Evolutionary conservation across 2,888 invertebrate genomes (phyloP).

Genomic region (Drosophila emarginata): DNA sequence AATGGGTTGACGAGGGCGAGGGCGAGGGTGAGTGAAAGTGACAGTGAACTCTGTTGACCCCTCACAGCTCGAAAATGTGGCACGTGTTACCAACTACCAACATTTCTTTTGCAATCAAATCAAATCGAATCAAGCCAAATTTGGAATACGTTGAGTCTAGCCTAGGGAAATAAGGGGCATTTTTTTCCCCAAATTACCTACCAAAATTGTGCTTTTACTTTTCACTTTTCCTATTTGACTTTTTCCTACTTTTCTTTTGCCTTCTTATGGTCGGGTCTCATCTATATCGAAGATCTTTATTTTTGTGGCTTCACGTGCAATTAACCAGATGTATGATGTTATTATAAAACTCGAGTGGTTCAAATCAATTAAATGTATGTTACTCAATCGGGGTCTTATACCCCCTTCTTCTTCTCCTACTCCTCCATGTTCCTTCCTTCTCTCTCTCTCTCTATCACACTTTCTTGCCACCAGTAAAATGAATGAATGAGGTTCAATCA

Average conservation of each 20-base stretch:
- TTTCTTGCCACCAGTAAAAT: not conserved
- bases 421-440: not conserved
- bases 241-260: slow-evolving; percentile 11
- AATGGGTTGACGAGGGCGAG: not conserved
- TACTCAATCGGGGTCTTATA: slow-evolving; percentile 60
- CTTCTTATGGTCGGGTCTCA: slow-evolving; percentile 26
- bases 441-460: not conserved
- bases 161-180: not conserved
- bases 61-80: slow-evolving; percentile 14
- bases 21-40: slow-evolving; percentile 76
- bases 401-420: not conserved
- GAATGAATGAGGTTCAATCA: slow-evolving; percentile 56
- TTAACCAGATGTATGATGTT: slow-evolving; percentile 47
- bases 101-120: not conserved
- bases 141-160: not conserved
- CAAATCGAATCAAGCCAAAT: not conserved
- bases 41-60: slow-evolving; percentile 81
- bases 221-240: slow-evolving; percentile 5
- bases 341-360: slow-evolving; percentile 35
- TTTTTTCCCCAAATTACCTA: not conserved
- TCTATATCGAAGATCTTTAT: slow-evolving; percentile 20
- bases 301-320: slow-evolving; percentile 59
- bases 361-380: slow-evolving; percentile 73
- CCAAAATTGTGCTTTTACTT: slow-evolving; percentile 30
- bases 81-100: slow-evolving; percentile 12